Evolutionary conservation across 2,113 vertebrate species (phyloP).

Genomic region (Lipotes vexillifer): DNA sequence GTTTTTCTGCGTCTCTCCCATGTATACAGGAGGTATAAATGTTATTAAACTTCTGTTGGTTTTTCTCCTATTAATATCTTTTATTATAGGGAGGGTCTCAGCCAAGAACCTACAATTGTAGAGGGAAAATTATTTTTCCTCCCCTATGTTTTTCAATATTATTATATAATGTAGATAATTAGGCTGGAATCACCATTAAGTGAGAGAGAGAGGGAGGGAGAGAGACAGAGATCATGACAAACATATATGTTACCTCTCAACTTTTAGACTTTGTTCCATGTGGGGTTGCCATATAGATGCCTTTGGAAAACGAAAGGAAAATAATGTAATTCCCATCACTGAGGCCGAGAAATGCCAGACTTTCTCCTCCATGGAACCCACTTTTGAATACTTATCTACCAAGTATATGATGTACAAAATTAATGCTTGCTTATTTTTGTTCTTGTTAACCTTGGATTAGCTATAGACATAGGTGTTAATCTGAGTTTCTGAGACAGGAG

Average conservation of each 20-base stretch:
- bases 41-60: background rate
- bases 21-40: background rate
- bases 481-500: background rate
- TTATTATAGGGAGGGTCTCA: background rate
- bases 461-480: background rate
- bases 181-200: background rate
- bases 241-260: background rate
- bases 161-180: background rate
- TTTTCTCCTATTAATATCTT: background rate
- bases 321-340: background rate
- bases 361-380: background rate
- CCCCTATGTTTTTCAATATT: background rate
- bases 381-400: background rate
- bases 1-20: background rate
- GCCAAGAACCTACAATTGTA: background rate
- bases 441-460: background rate
- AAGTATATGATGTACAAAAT: background rate
- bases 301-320: background rate
- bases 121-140: background rate
- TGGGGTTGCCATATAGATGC: background rate
- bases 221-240: no score
- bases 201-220: background rate
- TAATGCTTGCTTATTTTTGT: background rate
- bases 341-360: background rate
- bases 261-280: background rate